phyloP scores from a whole-genome alignment of 2,888 invertebrate species.

The Carcina quercana region DNA sequence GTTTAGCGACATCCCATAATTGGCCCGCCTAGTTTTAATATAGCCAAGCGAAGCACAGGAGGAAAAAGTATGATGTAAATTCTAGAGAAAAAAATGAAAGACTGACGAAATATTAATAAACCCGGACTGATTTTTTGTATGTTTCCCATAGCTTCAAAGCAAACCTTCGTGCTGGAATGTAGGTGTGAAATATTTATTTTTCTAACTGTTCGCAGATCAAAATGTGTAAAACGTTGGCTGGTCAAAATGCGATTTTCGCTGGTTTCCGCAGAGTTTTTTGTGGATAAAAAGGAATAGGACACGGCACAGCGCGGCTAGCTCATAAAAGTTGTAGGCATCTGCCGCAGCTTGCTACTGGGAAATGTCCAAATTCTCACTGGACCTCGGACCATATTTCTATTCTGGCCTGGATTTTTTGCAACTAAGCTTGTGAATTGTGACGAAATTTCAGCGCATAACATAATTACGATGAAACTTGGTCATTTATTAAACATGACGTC shows the following conservation, averaged over 20 bases:
- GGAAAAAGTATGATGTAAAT: no score
- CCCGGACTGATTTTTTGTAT: no score
- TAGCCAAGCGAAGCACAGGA: no score
- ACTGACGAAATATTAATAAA: no score
- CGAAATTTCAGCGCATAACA: neutral
- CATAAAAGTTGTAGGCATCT: conserved; percentile 62
- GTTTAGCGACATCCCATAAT: no score
- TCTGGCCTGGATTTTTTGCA: neutral
- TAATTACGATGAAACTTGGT: no score
- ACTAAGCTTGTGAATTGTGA: no score
- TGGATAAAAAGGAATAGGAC: conserved; percentile 36
- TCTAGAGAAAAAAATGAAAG: no score
- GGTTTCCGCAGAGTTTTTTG: conserved; percentile 38
- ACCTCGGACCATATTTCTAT: conserved; percentile 4
- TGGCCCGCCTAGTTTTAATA: no score
- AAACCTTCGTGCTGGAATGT: conserved; percentile 16
- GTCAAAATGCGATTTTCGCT: conserved; percentile 49
- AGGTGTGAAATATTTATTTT: conserved; percentile 45
- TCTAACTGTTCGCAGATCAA: conserved; percentile 35
- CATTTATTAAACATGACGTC: no score
- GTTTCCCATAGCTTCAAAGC: neutral
- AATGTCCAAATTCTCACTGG: conserved; percentile 30
- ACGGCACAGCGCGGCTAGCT: conserved; percentile 34
- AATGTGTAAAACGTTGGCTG: conserved; percentile 48
- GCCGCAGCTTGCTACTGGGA: conserved; percentile 28